Evolutionary conservation across 2,888 invertebrate genomes (phyloP), one percentile per base, ranked within the genome.

Genomic region (Sarcophaga rosellei): DNA sequence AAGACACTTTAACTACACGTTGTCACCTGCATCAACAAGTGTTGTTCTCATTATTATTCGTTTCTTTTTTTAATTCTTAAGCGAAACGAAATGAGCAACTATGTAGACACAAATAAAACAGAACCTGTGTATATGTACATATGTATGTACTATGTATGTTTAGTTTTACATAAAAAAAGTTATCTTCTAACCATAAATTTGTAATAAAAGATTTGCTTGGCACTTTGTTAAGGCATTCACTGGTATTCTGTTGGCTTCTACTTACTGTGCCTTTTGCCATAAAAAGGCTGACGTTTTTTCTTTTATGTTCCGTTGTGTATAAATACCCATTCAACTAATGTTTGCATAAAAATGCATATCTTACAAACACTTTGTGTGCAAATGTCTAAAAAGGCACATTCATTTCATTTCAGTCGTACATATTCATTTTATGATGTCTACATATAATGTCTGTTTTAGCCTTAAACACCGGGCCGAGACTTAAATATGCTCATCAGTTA

Each of bases 301-400:
- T 53, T 15, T 5, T 15, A 1, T 35, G 0, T 35, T 35, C 8
- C 10, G 35, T 35, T 17, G 15, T 53, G 53, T 53, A 53, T 17
- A 15, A 53, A 53, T 17, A 53, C 53, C 17, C 61, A 77, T 82
- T 70, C 76, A 82, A 72, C 77, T 78, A 78, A 73, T 86, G 83
- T 81, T 86, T 83, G 86, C 86, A 83, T 83, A 83, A 77, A 78
- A 81, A 70, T 78, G 84, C 84, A 86, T 70, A 86, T 78, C 80
- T 74, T 81, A 81, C 53, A 53, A 35, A 53, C 81, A 73, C 74
- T 83, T 74, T 63, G 77, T 66, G 66, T 70, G 57, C 17, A 73
- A 77, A 62, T 69, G 44, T 84, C 74, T 69, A 79, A 78, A 68
- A 84, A 74, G 78, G 83, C 66, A 69, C 57, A 63, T 82, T 57